Conservation (phyloP, 2,888 invertebrate genomes). For the Drosophila cracens region DNA sequence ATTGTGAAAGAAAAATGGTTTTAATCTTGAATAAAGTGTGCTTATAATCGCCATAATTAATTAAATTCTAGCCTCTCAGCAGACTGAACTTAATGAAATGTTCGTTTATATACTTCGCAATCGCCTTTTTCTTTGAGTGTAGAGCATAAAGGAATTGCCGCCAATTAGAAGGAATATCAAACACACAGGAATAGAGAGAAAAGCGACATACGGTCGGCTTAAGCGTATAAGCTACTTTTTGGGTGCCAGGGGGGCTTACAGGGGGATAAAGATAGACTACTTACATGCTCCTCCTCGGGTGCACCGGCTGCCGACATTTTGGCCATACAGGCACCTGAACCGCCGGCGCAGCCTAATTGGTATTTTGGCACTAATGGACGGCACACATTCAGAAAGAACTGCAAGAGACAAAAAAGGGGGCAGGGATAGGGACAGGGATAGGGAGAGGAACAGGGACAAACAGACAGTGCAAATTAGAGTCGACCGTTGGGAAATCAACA, state of each 20-base stretch:
- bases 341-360: constrained; percentile 84
- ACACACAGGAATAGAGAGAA: constrained; percentile 9
- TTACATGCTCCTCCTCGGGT: constrained; percentile 83
- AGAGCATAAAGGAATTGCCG: constrained; percentile 35
- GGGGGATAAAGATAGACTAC: constrained; percentile 40
- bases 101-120: neutral
- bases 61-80: neutral
- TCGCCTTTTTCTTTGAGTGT: neutral
- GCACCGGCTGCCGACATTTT: constrained; percentile 76
- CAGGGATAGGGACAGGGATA: neutral
- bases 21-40: neutral
- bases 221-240: constrained; percentile 69
- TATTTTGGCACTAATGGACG: constrained; percentile 84
- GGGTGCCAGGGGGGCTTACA: neutral
- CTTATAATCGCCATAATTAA: neutral
- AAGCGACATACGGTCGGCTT: constrained; percentile 39
- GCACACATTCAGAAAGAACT: constrained; percentile 85
- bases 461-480: constrained; percentile 35
- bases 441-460: neutral
- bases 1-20: neutral
- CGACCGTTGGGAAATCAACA: constrained; percentile 60
- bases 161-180: constrained; percentile 43
- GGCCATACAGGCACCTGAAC: constrained; percentile 83
- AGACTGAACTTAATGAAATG: neutral
- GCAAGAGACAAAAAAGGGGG: constrained; percentile 24